phyloP scores from a whole-genome alignment of 2,113 vertebrate species.

The Alethe diademata region DNA sequence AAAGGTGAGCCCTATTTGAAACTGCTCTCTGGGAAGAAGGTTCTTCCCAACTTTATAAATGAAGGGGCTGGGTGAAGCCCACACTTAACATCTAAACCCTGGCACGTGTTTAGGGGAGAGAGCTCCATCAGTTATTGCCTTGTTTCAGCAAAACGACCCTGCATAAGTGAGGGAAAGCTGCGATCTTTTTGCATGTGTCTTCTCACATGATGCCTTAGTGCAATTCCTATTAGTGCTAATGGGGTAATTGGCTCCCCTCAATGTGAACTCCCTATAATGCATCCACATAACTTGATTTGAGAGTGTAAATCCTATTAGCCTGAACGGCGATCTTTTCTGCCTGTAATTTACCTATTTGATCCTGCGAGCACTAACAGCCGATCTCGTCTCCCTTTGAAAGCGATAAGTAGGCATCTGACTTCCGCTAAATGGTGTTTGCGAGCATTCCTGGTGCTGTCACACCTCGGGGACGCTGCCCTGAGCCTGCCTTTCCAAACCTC shows the following conservation, averaged over 20 bases:
- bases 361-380: conserved; percentile 3
- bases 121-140: background rate
- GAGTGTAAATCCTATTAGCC: conserved; percentile 56
- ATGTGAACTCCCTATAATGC: conserved; percentile 56
- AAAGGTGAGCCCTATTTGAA: background rate
- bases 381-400: conserved; percentile 39
- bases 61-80: background rate
- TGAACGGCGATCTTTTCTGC: conserved; percentile 52
- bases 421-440: conserved; percentile 8
- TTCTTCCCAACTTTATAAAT: background rate
- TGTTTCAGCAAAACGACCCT: background rate
- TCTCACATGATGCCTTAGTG: conserved; percentile 35
- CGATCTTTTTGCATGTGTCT: background rate
- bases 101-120: background rate
- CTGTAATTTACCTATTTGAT: conserved; percentile 59
- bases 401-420: conserved; percentile 3
- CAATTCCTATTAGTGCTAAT: conserved; percentile 59
- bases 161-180: background rate
- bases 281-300: conserved; percentile 60
- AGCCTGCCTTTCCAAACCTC: background rate
- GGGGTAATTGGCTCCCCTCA: conserved; percentile 58
- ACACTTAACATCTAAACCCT: background rate
- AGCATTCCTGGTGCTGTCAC: background rate
- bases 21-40: background rate
- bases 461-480: background rate